phyloP scores from a whole-genome alignment of 37 sponge, comb jelly and placozoan species.

The Lycopodina hypogea region DNA sequence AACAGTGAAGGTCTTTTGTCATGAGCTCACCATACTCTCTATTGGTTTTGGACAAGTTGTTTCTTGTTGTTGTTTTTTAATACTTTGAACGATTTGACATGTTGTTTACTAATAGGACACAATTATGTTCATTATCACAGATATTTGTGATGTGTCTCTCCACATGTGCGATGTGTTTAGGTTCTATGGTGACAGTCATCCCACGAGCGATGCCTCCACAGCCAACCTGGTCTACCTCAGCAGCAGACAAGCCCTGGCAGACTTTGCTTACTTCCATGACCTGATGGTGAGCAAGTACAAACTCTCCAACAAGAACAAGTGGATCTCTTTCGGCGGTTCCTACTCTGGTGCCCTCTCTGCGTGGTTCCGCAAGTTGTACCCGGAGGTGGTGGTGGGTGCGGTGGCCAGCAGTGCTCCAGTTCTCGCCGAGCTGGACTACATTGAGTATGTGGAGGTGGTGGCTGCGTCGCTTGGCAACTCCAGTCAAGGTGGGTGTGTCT shows the following conservation, averaged over 20 bases:
- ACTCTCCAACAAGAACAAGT: constrained; percentile 48
- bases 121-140: too few species aligned
- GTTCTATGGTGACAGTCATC: constrained; percentile 88
- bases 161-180: constrained; percentile 17
- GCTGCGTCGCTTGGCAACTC: constrained; percentile 50
- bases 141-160: too few species aligned
- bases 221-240: constrained; percentile 64
- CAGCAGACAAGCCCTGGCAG: constrained; percentile 87
- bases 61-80: too few species aligned
- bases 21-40: too few species aligned
- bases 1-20: too few species aligned
- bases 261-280: constrained; percentile 60
- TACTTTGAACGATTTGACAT: too few species aligned
- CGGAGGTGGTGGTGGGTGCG: constrained; percentile 67
- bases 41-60: too few species aligned
- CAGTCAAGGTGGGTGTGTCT: constrained; percentile 23
- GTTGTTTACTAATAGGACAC: too few species aligned
- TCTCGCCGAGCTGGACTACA: constrained; percentile 63
- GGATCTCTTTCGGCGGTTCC: constrained; percentile 88
- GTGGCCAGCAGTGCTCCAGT: constrained; percentile 87
- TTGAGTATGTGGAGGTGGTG: constrained; percentile 81
- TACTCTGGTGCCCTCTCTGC: constrained; percentile 83
- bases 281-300: constrained; percentile 38
- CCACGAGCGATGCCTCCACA: constrained; percentile 42
- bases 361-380: constrained; percentile 78